phyloP scores from a whole-genome alignment of 1,140 invertebrate species.

The Habropoda laboriosa region DNA sequence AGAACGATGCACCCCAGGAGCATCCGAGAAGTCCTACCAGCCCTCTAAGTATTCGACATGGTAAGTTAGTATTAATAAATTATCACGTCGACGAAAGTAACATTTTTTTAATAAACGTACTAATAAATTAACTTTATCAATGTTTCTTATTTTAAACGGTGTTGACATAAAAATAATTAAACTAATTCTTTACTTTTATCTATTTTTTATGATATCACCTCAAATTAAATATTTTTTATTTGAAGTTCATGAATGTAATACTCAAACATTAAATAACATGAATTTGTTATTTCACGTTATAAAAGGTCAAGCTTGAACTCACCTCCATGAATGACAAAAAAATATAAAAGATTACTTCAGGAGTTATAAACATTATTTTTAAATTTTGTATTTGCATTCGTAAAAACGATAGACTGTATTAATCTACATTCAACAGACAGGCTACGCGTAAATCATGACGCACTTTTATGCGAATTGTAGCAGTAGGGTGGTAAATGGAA shows the following conservation, averaged over 20 bases:
- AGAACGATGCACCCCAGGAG: conserved; percentile 75
- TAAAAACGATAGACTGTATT: conserved; percentile 1
- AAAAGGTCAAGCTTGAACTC: not conserved
- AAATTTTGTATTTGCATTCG: not conserved
- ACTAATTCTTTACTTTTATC: too few relatives aligned
- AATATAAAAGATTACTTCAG: not conserved
- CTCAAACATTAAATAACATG: too few relatives aligned
- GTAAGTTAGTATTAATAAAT: conserved; percentile 54
- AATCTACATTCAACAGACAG: conserved; percentile 4
- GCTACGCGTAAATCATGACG: conserved; percentile 10
- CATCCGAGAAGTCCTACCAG: conserved; percentile 78
- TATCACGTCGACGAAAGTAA: too few relatives aligned
- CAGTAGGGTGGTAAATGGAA: conserved; percentile 38
- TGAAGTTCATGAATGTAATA: not conserved
- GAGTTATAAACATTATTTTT: not conserved
- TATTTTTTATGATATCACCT: too few relatives aligned
- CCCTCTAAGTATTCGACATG: conserved; percentile 78
- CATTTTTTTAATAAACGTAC: too few relatives aligned
- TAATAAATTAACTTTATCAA: too few relatives aligned
- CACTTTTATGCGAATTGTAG: conserved; percentile 43
- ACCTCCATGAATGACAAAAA: not conserved
- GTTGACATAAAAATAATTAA: too few relatives aligned
- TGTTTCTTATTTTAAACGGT: too few relatives aligned
- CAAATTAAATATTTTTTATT: too few relatives aligned
- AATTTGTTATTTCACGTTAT: conserved; percentile 3